Conservation (phyloP, 1,140 invertebrate species). For the Nomia melanderi region DNA sequence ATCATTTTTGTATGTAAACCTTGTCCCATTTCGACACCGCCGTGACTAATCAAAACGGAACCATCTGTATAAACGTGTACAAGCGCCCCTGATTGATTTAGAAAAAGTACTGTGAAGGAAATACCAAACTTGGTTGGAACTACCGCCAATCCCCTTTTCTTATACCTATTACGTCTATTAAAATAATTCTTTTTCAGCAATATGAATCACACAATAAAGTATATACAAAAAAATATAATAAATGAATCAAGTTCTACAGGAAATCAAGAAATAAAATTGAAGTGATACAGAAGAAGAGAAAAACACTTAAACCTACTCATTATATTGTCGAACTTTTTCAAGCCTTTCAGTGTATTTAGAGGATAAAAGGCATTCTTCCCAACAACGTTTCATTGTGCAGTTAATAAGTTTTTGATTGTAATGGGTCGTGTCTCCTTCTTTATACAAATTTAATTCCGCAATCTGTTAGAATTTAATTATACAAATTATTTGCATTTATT, state of each 20-base stretch:
- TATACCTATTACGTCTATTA: conserved; percentile 89
- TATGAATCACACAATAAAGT: conserved; percentile 14
- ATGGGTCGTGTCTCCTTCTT: conserved; percentile 89
- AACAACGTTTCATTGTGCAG: conserved; percentile 90
- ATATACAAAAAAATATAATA: not conserved
- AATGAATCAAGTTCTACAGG: not conserved
- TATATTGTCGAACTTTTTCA: conserved; percentile 85
- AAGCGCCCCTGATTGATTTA: conserved; percentile 95
- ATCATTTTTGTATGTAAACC: conserved; percentile 98
- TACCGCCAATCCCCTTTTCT: conserved; percentile 92
- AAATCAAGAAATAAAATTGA: not conserved
- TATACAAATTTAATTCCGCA: conserved; percentile 89
- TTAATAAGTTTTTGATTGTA: conserved; percentile 89
- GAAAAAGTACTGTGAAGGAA: conserved; percentile 88
- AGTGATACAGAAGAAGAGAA: not conserved
- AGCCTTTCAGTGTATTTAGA: conserved; percentile 86
- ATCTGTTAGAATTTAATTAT: conserved; percentile 77
- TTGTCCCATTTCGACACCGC: conserved; percentile 98
- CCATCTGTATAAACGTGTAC: conserved; percentile 96
- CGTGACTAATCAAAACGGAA: conserved; percentile 94
- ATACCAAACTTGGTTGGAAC: conserved; percentile 96
- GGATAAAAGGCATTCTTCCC: conserved; percentile 89
- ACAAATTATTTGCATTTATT: not conserved
- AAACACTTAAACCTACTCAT: conserved; percentile 82
- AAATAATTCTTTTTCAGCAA: too few species aligned